phyloP scores from a whole-genome alignment of 92 coral and sea anemone genomes.

The Hydrozoanthus gracilis region DNA sequence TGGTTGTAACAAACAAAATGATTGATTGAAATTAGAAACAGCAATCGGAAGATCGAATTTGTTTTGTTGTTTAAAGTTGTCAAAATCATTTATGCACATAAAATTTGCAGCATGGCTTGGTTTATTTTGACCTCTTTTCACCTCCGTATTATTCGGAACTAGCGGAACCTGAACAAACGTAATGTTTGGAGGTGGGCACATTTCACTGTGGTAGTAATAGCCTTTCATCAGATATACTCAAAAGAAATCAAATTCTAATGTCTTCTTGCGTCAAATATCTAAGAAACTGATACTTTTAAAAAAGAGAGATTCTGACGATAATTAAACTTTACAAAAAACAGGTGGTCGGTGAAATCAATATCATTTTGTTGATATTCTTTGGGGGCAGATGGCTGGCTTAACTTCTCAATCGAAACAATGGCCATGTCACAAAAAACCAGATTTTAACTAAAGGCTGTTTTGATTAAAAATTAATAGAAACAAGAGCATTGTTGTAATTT shows the following conservation, averaged over 20 bases:
- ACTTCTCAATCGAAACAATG: slow-evolving; percentile 26
- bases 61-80: slow-evolving; percentile 15
- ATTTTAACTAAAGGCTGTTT: slow-evolving; percentile 43
- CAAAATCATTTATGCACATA: slow-evolving; percentile 27
- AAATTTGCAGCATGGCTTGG: slow-evolving; percentile 10
- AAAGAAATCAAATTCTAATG: background rate
- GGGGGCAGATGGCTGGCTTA: slow-evolving; percentile 44
- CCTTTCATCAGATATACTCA: background rate
- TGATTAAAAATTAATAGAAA: slow-evolving; percentile 51
- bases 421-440: slow-evolving; percentile 44
- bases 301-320: slow-evolving; percentile 27
- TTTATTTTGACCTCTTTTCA: slow-evolving; percentile 1
- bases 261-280: background rate
- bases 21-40: slow-evolving; percentile 27
- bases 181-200: background rate
- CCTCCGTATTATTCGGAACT: background rate
- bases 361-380: slow-evolving; percentile 37
- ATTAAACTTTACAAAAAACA: slow-evolving; percentile 19
- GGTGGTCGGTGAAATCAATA: slow-evolving; percentile 39
- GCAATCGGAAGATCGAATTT: background rate
- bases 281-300: background rate
- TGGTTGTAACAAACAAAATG: slow-evolving; percentile 31
- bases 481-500: slow-evolving; percentile 23
- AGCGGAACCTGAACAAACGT: background rate
- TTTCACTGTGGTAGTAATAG: background rate